phyloP scores from a whole-genome alignment of 2,888 invertebrate species.

The Pyralis farinalis region DNA sequence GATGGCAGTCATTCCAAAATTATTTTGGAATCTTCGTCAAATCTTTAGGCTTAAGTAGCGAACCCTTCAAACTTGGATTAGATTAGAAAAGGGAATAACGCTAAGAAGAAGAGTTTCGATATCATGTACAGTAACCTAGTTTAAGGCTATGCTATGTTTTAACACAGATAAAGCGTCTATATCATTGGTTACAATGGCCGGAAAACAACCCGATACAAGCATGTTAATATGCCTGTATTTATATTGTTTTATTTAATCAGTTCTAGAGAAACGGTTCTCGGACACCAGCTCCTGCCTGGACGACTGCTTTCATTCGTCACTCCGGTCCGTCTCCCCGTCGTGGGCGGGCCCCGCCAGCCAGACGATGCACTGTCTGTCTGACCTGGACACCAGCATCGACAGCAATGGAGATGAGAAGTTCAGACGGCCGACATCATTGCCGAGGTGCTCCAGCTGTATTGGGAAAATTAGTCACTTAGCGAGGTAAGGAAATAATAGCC shows the following conservation, averaged over 20 bases:
- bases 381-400: constrained; percentile 62
- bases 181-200: too few species aligned
- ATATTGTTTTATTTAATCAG: constrained; percentile 30
- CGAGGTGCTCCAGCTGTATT: constrained; percentile 88
- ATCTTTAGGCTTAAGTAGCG: too few species aligned
- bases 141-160: too few species aligned
- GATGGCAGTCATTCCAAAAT: too few species aligned
- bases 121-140: too few species aligned
- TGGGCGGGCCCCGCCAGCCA: constrained; percentile 65
- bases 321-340: constrained; percentile 66
- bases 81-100: too few species aligned
- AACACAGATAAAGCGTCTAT: too few species aligned
- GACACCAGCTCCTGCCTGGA: constrained; percentile 69
- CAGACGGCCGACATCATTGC: constrained; percentile 68
- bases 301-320: constrained; percentile 64
- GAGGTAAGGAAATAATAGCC: constrained; percentile 48
- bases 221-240: too few species aligned
- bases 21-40: too few species aligned
- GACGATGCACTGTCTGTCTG: constrained; percentile 72
- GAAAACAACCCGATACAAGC: too few species aligned
- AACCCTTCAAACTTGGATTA: too few species aligned
- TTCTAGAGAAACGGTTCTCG: constrained; percentile 70
- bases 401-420: constrained; percentile 67
- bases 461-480: constrained; percentile 88
- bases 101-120: too few species aligned